Conservation (phyloP, 2,113 vertebrate species). For the Campylorhamphus procurvoides region DNA sequence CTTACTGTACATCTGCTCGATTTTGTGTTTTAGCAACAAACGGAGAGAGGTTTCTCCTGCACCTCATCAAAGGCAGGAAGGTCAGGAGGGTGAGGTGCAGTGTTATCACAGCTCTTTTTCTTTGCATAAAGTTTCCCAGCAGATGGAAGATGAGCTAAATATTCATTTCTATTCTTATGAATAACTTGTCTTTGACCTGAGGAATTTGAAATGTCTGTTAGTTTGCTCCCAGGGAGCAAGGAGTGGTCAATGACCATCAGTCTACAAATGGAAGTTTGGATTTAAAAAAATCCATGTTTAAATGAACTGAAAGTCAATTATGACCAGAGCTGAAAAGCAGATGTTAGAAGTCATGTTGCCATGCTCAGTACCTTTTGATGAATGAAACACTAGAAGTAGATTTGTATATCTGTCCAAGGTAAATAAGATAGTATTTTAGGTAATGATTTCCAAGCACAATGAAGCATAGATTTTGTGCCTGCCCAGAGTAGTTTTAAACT, state of each 20-base stretch:
- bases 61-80: background rate
- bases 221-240: background rate
- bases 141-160: conserved; percentile 42
- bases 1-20: background rate
- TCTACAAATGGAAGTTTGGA: conserved; percentile 17
- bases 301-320: conserved; percentile 34
- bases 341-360: background rate
- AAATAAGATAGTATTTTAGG: background rate
- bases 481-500: background rate
- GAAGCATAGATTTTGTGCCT: background rate
- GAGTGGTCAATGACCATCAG: background rate
- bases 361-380: background rate
- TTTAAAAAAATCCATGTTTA: conserved; percentile 1
- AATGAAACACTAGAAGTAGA: background rate
- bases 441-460: background rate
- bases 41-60: background rate
- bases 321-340: background rate
- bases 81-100: background rate
- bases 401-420: background rate
- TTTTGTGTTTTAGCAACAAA: background rate
- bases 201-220: conserved; percentile 51
- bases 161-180: background rate
- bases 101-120: conserved; percentile 17
- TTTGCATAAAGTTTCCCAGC: conserved; percentile 43
- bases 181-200: background rate